These are phyloP conservation scores for Papilio helenus DNA, from an alignment of 1,140 invertebrate species.

Conservation along the genomic window DNA sequence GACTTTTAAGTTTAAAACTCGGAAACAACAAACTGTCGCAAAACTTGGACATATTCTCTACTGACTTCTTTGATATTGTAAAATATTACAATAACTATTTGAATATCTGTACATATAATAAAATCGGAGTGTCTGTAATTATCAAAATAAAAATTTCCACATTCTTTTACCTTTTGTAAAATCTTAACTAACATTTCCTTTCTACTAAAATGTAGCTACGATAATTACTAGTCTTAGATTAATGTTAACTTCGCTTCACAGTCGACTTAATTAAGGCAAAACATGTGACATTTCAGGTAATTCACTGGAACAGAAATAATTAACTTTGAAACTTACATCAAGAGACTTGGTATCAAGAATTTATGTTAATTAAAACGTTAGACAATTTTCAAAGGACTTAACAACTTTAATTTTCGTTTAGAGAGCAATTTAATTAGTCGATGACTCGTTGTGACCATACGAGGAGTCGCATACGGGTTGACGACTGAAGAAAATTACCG, in stretches of 20 bases:
- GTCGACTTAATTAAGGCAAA: not conserved
- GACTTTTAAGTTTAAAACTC: slow-evolving; percentile 9
- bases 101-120: not conserved
- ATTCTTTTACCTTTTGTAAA: not conserved
- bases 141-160: no score
- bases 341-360: not conserved
- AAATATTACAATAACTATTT: not conserved
- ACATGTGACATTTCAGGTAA: slow-evolving; percentile 3
- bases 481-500: no score
- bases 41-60: not conserved
- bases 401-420: not conserved
- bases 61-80: not conserved
- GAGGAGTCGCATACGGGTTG: no score
- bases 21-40: not conserved
- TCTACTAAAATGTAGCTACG: not conserved
- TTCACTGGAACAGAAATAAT: not conserved
- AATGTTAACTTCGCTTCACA: slow-evolving; percentile 2
- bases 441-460: no score
- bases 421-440: no score
- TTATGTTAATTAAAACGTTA: not conserved
- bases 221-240: not conserved
- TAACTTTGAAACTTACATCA: not conserved
- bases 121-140: no score
- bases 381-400: not conserved
- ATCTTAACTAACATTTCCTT: not conserved